Evolutionary conservation across 1,140 invertebrate species (phyloP), one percentile per base, ranked within the genome.

Genomic region (Acromyrmex charruanus): DNA sequence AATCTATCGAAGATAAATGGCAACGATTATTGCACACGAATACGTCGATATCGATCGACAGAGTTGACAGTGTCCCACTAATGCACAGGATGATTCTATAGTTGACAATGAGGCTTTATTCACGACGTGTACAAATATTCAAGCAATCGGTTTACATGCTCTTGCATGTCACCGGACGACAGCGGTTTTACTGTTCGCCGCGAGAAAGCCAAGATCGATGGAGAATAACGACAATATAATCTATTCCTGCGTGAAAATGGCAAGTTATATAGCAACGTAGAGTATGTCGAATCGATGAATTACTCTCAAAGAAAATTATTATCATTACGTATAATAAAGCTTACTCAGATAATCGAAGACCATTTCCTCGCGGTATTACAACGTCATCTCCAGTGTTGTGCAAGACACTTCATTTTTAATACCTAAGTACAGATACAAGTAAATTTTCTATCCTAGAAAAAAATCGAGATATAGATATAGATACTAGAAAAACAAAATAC

Each of bases 81-180:
- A 49, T 66, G 35, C 58, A 18, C n/a, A 18, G 9, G 55, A 63
- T 18, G 6, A 14, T 61, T 84, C n/a, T 71, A 31, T 69, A n/a
- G 49, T 12, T 51, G 55, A 75, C 80, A 84, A 84, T 84, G 39
- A 82, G 25, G 39, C 69, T 51, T 61, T 84, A 84, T 84, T 84
- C 69, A 44, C 39, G n/a, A 31, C 25, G 55, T 51, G 80, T 31
- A 61, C 39, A 84, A 84, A 84, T 75, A 84, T 74, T 63, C 55
- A 9, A 69, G 39, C 69, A 69, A 63, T 75, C 55, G 53, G 51
- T 16, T 75, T 61, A 84, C 39, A 61, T 39, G 12, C 31, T 49
- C 9, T 35, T 28, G 10, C 31, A 16, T 49, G 39, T 59, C 49
- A 71, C 49, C 51, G 49, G 28, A 12, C 16, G 28, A 80, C 14